Base-by-base conservation (phyloP, 2,888 invertebrate genomes). In the Allophyes oxyacanthae region DNA sequence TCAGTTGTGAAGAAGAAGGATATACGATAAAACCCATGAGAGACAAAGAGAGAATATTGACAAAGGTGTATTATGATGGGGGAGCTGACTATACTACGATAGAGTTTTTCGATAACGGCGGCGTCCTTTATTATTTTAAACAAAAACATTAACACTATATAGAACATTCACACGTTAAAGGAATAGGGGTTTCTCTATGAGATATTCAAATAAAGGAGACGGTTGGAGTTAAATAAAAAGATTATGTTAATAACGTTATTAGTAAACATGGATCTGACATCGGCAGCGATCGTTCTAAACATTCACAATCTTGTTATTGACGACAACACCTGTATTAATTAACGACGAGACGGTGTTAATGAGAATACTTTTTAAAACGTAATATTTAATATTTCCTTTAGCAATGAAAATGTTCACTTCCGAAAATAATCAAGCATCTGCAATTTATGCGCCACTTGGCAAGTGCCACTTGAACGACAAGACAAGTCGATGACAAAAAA, bases 1-100 rank as follows among this genome's bases (percentile, higher is more conserved):
- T 87, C 87, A 83, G 82, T 77, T 82, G 81, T 77, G 83, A 88
- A 79, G 60, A 83, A 82, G 84, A 88, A 67, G 69, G 84, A 77
- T 72, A 85, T 85, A 87, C 57, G 32, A 53, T 55, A 55, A 36
- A 37, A 64, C 61, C 20, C 53, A 59, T 51, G 88, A 53, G 60
- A 43, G 83, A 90, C 67, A 85, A 77, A 73, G 89, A 90, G 52
- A 55, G 71, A 80, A 55, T 59, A 73, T 72, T 78, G 72, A 85
- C 80, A 82, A 86, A 87, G 83, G 84, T 85, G 81, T 81, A 65
- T 75, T 64, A 71, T 76, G 69, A 76, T 79, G 73, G 78, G 82
- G 85, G 81, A 82, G 77, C 75, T 53, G 58, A 71, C 64, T 75
- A 72, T 72, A 81, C 63, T 72, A 70, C 50, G 66, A 68, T 72